phyloP scores from a whole-genome alignment of 1,140 invertebrate species.

The Odontomachus brunneus region DNA sequence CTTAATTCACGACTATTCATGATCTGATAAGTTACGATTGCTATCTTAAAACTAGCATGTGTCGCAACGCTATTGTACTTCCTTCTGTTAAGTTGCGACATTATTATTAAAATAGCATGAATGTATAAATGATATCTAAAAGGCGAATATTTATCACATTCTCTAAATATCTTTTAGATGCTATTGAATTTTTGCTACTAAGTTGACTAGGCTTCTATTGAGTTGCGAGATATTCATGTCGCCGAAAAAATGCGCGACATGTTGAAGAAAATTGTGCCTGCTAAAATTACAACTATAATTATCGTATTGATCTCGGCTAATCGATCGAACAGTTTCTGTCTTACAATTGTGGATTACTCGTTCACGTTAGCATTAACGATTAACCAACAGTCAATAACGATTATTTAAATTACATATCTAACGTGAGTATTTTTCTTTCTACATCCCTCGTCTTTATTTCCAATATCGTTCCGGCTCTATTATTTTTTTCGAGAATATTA shows the following conservation, averaged over 20 bases:
- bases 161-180: not conserved
- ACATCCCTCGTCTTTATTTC: not conserved
- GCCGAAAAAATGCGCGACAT: not conserved
- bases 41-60: constrained; percentile 10
- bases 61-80: not conserved
- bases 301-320: not conserved
- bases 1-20: constrained; percentile 13
- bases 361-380: no score
- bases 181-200: not conserved
- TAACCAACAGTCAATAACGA: not conserved
- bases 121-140: constrained; percentile 11
- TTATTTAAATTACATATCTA: not conserved
- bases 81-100: not conserved
- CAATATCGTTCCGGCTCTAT: not conserved
- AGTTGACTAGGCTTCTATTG: constrained; percentile 19
- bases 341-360: not conserved
- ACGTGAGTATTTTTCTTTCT: constrained; percentile 43
- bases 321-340: not conserved
- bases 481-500: not conserved
- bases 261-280: not conserved
- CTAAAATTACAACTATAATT: not conserved
- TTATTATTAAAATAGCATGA: not conserved
- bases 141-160: not conserved
- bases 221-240: not conserved
- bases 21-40: constrained; percentile 12